Base-by-base conservation (phyloP, 1,140 invertebrate species). In the Drosophila rhopaloa region DNA sequence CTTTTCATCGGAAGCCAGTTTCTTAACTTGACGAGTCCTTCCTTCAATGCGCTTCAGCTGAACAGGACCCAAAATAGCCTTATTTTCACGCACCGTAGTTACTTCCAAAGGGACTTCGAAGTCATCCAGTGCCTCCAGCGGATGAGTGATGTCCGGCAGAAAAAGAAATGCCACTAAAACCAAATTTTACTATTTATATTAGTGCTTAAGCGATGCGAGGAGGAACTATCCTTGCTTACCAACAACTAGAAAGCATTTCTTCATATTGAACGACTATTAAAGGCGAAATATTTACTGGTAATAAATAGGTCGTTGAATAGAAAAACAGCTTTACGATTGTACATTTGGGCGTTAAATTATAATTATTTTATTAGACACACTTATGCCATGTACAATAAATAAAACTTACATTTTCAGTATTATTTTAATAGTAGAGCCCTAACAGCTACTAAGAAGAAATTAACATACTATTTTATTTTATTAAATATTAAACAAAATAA, bases 31-130 rank as follows among this genome's bases (percentile, higher is more conserved):
- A 1, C 82, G 79, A 13, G 76, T 88, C 29, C 60, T 53, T 11
- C 76, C 79, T 24, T 29, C 35, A 19, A 46, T 81, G 19, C 40
- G 24, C 2, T 19, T 44, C 11, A 7, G 16, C 2, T 13, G 2
- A 9, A 46, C 19, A 29, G 74, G 27, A 13, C 38, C 55, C 0
- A 6, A 6, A 6, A 50, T 10, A 6, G 16, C n/a, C n/a, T 14
- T 14, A 5, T 7, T 38, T 27, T 24, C 27, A 24, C 7, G 37
- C n/a, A n/a, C 8, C 5, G 51, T 54, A 7, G 66, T 73, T 7
- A 81, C 38, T 59, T 81, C 74, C 14, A 40, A 29, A 19, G 73
- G 41, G 16, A 38, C 19, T 46, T 73, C 50, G 8, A 81, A 73
- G 24, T 68, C 54, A 46, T 68, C 74, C 4, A 61, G 14, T 14